Conservation (phyloP, 2,113 vertebrate species). For the Macaca nemestrina region DNA sequence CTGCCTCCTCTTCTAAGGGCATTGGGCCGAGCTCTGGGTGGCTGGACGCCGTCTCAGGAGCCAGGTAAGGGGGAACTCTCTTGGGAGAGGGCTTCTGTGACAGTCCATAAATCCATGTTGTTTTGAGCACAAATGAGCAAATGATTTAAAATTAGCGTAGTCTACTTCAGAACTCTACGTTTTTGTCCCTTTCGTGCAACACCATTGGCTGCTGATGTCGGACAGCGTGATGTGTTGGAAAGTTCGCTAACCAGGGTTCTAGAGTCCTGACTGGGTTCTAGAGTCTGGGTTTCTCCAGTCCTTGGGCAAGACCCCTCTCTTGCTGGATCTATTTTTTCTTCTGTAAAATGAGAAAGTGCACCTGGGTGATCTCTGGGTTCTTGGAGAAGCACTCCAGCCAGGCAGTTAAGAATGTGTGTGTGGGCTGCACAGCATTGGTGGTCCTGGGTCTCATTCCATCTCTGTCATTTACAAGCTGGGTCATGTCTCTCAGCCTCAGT, state of each 20-base stretch:
- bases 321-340: neutral
- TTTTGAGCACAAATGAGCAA: neutral
- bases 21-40: neutral
- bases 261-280: neutral
- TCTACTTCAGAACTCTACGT: neutral
- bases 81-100: neutral
- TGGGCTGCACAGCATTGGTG: fast-evolving
- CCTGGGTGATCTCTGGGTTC: neutral
- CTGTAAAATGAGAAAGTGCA: neutral
- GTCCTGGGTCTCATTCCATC: neutral
- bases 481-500: neutral
- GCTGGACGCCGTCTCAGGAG: neutral
- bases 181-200: neutral
- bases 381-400: neutral
- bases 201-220: fast-evolving
- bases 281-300: neutral
- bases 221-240: neutral
- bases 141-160: neutral
- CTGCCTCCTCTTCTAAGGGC: neutral
- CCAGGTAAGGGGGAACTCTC: neutral
- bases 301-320: neutral
- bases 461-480: neutral
- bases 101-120: fast-evolving
- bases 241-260: neutral
- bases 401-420: fast-evolving